Evolutionary conservation across 2,113 vertebrate genomes (phyloP), one percentile per base, ranked within the genome.

Genomic region (Ptyas mucosa): DNA sequence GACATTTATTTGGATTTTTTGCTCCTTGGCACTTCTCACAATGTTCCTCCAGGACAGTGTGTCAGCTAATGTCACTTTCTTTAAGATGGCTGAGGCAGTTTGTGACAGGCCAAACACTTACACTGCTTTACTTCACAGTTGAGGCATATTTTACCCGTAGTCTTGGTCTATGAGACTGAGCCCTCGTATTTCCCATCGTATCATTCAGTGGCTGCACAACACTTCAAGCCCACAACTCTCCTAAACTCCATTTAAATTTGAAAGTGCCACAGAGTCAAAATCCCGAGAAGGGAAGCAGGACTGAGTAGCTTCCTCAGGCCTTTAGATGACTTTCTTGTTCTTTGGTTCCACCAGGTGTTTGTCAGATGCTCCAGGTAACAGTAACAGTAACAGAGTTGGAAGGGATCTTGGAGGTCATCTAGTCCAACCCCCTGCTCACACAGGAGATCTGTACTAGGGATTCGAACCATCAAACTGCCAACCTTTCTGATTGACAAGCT

Each of bases 21-120:
- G 1, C 92, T 90, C 88, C 11, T 20, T 93, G 61, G 15, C 34
- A 93, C 58, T 91, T 94, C 52, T 85, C 92, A 92, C 92, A 52
- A 8, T 24, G 52, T 75, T 55, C 52, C 43, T 55, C 43, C 26
- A 4, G 1, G 55, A 1, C 54, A 87, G 21, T 85, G 85, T 29
- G 90, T 87, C 75, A 94, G 2, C 2, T 96, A 88, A 87, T 87
- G 12, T 88, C 86, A 92, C 52, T 53, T 88, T 29, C 39, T 58
- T 88, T 53, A 69, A 61, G 51, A 75, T 75, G 91, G 34, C 49
- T 69, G 20, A 53, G 11, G 49, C 29, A 92, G 46, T 39, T 53
- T 88, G 86, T 64, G 85, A 88, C 58, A 43, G 34, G 49, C 34
- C 52, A 34, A 88, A n/a, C 23, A 10, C 58, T 53, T 26, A 29